Evolutionary conservation across 2,113 vertebrate genomes (phyloP), one percentile per base, ranked within the genome.

Genomic region (Passer domesticus): DNA sequence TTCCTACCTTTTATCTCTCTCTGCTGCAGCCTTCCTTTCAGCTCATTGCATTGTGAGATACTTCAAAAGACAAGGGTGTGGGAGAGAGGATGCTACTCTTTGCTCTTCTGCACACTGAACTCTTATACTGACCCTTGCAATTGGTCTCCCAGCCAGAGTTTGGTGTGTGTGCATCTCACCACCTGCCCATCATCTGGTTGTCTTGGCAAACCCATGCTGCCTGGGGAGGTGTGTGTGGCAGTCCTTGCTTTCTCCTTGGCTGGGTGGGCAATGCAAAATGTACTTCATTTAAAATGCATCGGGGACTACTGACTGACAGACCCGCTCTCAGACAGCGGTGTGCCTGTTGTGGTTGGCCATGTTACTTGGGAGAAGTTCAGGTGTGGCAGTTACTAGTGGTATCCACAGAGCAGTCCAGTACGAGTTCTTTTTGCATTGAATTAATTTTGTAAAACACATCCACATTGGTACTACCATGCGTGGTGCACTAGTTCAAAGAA

Each of bases 241-340:
- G 23, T 55, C 21, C 44, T 70, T 25, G 7, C 46, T 53, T 75
- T 53, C 44, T 86, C 8, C 31, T 64, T 78, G 78, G 4, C 1
- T 56, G 47, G 8, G 56, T 58, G 41, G 37, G 44, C 49, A 76
- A 0, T 3, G 7, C 52, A 49, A 59, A 68, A 27, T 7, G 4
- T 0, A 0, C 52, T 62, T 75, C 2, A 0, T 75, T 75, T 9
- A 3, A 63, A 62, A 20, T 41, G 11, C 6, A 4, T 75, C 60
- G 41, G 56, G 11, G 84, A 4, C 58, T 75, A 2, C 22, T 27
- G 39, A 37, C 39, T 52, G 49, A 25, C 70, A 49, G 4, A 46
- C 44, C 21, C 24, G 21, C 74, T 70, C 3, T n/a, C n/a, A 2
- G 43, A 13, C 31, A n/a, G 5, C 0, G 1, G 3, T 1, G 6